phyloP scores from a whole-genome alignment of 2,113 vertebrate species.

The Eurypyga helias region DNA sequence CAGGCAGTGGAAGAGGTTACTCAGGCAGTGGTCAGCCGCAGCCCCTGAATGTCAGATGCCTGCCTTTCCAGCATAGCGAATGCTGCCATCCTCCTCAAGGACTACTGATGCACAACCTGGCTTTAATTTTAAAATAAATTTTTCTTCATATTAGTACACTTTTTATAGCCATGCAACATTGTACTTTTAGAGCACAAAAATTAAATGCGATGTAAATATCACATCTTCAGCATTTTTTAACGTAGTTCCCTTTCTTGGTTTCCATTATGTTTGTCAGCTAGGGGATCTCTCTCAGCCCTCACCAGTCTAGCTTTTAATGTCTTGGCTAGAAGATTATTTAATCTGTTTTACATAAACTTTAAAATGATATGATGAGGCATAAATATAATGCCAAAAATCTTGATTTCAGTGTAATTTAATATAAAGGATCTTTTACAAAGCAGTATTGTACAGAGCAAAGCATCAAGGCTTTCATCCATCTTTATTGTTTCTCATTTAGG shows the following conservation, averaged over 20 bases:
- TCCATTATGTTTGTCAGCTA: background rate
- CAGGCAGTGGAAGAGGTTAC: background rate
- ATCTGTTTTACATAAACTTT: slow-evolving; percentile 41
- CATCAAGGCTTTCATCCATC: slow-evolving; percentile 18
- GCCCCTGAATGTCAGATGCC: background rate
- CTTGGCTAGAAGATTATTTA: slow-evolving; percentile 28
- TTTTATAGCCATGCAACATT: background rate
- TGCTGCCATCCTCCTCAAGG: background rate
- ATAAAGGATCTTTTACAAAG: slow-evolving; percentile 12
- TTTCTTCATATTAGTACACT: background rate
- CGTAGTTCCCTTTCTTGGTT: background rate
- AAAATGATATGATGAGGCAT: background rate
- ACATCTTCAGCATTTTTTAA: background rate
- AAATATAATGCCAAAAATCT: slow-evolving; percentile 16
- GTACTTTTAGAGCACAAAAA: background rate
- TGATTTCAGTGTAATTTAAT: slow-evolving; percentile 32
- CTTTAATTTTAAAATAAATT: background rate
- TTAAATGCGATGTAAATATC: background rate
- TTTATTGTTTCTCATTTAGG: slow-evolving; percentile 64
- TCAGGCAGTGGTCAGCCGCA: background rate
- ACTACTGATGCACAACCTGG: background rate
- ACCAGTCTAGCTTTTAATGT: background rate
- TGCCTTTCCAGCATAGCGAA: background rate
- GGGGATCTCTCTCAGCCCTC: background rate
- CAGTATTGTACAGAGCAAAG: background rate